Evolutionary conservation across 2,888 invertebrate species (phyloP), one percentile per base, ranked within the genome.

Genomic region (Mythimna lalbum): DNA sequence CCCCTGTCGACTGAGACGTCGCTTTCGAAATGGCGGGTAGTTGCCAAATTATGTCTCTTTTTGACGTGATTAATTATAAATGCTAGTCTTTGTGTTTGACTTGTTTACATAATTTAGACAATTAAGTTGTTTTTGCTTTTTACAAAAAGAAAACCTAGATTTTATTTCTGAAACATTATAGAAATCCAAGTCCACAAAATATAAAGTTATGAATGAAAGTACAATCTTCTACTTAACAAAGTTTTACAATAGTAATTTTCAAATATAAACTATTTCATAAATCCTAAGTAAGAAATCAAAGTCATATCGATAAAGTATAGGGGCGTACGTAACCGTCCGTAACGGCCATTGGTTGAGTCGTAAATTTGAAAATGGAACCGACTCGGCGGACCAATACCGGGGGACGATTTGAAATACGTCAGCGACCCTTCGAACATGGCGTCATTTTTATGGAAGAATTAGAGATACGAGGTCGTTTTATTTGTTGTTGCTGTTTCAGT

Each of bases 331-430:
- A 78, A 69, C 70, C 74, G 73, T 84, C 80, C 73, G 87, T 83
- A 79, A 83, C 85, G 85, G 84, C 80, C 85, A 85, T 85, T 86
- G 86, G 84, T 82, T 80, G 79, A 76, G 74, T 88, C 90, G 88
- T 91, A 91, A 91, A 91, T 92, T 90, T 87, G 86, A 87, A 89
- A 91, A 90, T 88, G 87, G 89, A 85, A 84, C 82, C 72, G 80
- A 82, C 80, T 80, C 76, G 69, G 76, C 56, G 82, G 82, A 83
- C 88, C 90, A 86, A 88, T 87, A 81, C 82, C 76, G 73, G 70
- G 61, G 76, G 68, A 68, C 82, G 72, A 78, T 87, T 85, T 80
- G 69, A 80, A 76, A 79, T 78, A 79, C 73, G 76, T 81, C 79
- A 71, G 68, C 68, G 59, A 69, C 61, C 76, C 64, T 73, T 69